Evolutionary conservation across 2,888 invertebrate genomes (phyloP).

Genomic region (Oxytorus armatus): DNA sequence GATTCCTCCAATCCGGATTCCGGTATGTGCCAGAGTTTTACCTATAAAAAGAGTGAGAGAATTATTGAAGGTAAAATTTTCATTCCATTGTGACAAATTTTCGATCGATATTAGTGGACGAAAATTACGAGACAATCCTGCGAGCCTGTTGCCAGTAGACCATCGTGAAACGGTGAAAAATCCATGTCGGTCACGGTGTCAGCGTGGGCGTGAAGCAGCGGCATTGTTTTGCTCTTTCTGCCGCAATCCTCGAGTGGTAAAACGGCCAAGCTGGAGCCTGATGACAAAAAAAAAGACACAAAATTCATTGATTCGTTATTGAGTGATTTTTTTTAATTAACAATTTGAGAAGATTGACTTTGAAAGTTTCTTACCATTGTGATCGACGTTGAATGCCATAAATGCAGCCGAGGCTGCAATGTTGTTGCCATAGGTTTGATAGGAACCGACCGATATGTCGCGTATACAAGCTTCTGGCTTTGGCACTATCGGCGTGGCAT

Average conservation of each 20-base stretch:
- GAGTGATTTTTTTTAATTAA: background rate
- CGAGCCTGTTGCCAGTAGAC: constrained; percentile 94
- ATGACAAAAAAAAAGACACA: constrained; percentile 53
- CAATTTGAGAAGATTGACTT: background rate
- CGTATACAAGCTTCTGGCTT: constrained; percentile 96
- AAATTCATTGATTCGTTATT: constrained; percentile 26
- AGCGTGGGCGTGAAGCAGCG: constrained; percentile 92
- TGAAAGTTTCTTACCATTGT: constrained; percentile 87
- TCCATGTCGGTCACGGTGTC: constrained; percentile 98
- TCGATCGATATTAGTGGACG: background rate
- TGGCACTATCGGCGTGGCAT: constrained; percentile 97
- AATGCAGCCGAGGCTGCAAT: constrained; percentile 96
- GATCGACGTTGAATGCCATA: constrained; percentile 98
- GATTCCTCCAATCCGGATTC: constrained; percentile 92
- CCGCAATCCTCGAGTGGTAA: constrained; percentile 95
- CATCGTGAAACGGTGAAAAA: constrained; percentile 98
- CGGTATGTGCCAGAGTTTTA: constrained; percentile 96
- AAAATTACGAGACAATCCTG: constrained; percentile 91
- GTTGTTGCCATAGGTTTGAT: constrained; percentile 97
- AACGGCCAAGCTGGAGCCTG: constrained; percentile 95
- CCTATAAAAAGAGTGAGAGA: constrained; percentile 84
- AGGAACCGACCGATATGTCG: constrained; percentile 96
- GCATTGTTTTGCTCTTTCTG: constrained; percentile 95
- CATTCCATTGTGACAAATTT: background rate
- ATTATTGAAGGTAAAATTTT: background rate